Percentiles rank a stretch among this genome's conserved stretches.
Conservation (phyloP, 2,113 vertebrate species). For the Coreoperca whiteheadi region DNA sequence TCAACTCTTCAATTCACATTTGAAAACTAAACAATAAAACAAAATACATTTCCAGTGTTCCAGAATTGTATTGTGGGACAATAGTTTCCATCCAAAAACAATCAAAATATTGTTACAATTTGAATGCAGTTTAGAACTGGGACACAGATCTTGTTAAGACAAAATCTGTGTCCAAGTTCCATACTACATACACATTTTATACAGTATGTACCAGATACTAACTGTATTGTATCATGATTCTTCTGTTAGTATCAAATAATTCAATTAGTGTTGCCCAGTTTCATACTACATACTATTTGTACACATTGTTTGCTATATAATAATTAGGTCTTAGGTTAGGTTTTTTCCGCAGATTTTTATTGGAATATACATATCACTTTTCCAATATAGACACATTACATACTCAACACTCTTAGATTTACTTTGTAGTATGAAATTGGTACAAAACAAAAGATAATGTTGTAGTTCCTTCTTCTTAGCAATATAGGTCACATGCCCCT, state of each 20-base stretch:
- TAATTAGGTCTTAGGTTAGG: too few species aligned
- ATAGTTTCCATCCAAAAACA: background rate
- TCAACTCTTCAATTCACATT: too few species aligned
- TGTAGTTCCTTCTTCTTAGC: background rate
- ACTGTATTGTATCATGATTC: background rate
- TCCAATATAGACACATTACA: background rate
- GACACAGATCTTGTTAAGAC: background rate
- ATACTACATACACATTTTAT: background rate
- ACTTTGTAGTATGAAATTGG: background rate
- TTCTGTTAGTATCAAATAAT: background rate
- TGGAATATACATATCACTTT: background rate
- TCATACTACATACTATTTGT: background rate
- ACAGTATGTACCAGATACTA: background rate
- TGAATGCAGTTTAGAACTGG: background rate
- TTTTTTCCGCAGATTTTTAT: background rate
- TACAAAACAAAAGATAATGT: background rate
- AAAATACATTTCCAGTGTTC: background rate
- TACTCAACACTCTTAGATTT: background rate
- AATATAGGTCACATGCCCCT: too few species aligned
- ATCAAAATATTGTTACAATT: background rate
- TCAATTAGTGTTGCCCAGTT: background rate
- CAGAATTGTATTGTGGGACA: background rate
- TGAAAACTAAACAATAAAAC: too few species aligned
- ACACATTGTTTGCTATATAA: background rate
- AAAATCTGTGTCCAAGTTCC: slow-evolving; percentile 27